Evolutionary conservation across 2,113 vertebrate genomes (phyloP).

Genomic region (Eulacestoma nigropectus): DNA sequence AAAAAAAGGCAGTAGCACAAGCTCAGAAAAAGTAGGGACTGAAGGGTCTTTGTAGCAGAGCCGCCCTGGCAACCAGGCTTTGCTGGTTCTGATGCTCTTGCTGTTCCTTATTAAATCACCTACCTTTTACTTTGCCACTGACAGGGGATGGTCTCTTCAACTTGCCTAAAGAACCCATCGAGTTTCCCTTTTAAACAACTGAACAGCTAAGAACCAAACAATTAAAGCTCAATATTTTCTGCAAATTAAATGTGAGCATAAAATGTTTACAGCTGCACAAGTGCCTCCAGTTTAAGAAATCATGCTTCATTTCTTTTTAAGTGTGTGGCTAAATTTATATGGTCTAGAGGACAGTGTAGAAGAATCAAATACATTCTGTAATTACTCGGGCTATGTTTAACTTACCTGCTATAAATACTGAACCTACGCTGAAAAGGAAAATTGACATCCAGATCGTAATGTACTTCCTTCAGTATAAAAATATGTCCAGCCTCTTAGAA

Average conservation of each 20-base stretch:
- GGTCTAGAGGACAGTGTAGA: background rate
- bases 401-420: constrained; percentile 1
- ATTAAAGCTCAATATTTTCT: constrained; percentile 38
- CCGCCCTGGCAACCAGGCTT: background rate
- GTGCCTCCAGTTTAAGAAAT: background rate
- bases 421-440: background rate
- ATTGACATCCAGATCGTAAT: background rate
- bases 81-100: background rate
- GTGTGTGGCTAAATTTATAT: background rate
- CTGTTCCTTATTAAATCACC: background rate
- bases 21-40: background rate
- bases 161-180: background rate
- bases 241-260: background rate
- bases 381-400: background rate
- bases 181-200: background rate
- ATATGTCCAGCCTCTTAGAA: background rate
- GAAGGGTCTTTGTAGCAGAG: background rate
- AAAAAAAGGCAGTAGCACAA: background rate
- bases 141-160: background rate
- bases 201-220: background rate
- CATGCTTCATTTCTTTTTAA: constrained; percentile 35
- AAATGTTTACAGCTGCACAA: constrained; percentile 39
- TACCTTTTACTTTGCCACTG: background rate
- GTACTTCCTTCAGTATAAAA: background rate
- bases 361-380: background rate